Evolutionary conservation across 1,140 invertebrate species (phyloP), one percentile per base, ranked within the genome.

Genomic region (Apocrypta bakeri): DNA sequence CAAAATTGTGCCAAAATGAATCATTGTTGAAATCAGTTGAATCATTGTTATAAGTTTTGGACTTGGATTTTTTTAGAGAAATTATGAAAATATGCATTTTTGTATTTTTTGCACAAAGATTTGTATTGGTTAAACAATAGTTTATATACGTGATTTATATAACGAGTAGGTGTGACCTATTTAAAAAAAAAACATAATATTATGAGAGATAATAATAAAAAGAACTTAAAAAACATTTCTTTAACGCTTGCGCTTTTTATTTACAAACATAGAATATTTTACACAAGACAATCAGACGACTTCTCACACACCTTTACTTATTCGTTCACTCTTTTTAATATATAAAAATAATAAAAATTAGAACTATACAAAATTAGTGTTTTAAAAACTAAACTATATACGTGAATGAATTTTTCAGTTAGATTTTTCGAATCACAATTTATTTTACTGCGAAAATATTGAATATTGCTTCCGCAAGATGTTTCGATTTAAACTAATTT

Each of bases 231-330:
- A 61, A 63, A 48, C 17, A 63, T 79, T 64, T 79, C 61, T 81
- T 79, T 56, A 72, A 79, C 80, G 64, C 72, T 82, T 81, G 78
- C 82, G 77, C 79, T 73, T 87, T 56, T 86, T 84, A 85, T 85
- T 84, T 84, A 82, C 84, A 73, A 66, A 72, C 79, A 79, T 82
- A 82, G 74, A 73, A 76, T 80, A 83, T 80, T 77, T 81, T 84
- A 84, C 68, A 84, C 33, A 79, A 73, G 61, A 83, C 82, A 72
- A 72, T 73, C 33, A 63, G 71, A 76, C 71, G 42, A 37, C 71
- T 83, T 80, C 61, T 83, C 78, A 83, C 82, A 84, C 81, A 79
- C 83, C 63, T 56, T 68, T 14, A 79, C 61, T 61, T 80, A 71
- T 76, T 80, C 82, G 78, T 80, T 81, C 78, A 77, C 61, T 77